Base-by-base conservation (phyloP, 30 jellyfish, hydroid and myxozoan species). In the Catostylus mosaicus region DNA sequence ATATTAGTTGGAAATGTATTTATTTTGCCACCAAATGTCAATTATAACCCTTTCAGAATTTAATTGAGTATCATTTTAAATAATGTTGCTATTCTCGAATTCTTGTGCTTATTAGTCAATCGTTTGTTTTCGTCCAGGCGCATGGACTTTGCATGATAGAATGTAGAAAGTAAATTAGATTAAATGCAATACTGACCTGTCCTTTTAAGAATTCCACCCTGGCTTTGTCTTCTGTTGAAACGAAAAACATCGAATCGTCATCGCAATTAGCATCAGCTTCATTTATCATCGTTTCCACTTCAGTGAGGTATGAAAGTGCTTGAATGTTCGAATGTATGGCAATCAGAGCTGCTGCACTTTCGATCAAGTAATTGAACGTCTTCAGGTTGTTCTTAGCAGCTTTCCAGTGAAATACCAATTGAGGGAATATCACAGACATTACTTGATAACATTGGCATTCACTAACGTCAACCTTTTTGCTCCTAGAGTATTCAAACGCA, bases 361-460 rank as follows among this genome's bases (percentile, higher is more conserved):
- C 98, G 56, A 77, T 81, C 56, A 72, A 19, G 88, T 93, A 93
- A 35, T 68, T 95, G 61, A 87, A 93, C 12, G 96, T 72, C 62
- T 93, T 93, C 88, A 87, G 76, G 24, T 50, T 50, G 76, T 81
- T 93, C 56, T 69, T 71, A 1, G 98, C 85, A 19, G 96, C 84
- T 57, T 70, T 79, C 97, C 97, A 93, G 82, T 86, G 96, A 27
- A 20, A 66, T 1, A 81, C 95, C 43, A 93, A 82, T 71, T 93
- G 96, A 47, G 98, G 96, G 56, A 57, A 83, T 27, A 82, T 80
- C 29, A 71, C 30, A 32, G 97, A 94, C 46, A 78, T 14, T 10
- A 90, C 96, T 52, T 90, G 78, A 37, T 74, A 85, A 71, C 97
- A 90, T 23, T 84, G 92, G 79, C 97, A 90, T 70, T 85, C 90